phyloP scores from a whole-genome alignment of 2,888 invertebrate genomes.

The Synergus gifuensis region DNA sequence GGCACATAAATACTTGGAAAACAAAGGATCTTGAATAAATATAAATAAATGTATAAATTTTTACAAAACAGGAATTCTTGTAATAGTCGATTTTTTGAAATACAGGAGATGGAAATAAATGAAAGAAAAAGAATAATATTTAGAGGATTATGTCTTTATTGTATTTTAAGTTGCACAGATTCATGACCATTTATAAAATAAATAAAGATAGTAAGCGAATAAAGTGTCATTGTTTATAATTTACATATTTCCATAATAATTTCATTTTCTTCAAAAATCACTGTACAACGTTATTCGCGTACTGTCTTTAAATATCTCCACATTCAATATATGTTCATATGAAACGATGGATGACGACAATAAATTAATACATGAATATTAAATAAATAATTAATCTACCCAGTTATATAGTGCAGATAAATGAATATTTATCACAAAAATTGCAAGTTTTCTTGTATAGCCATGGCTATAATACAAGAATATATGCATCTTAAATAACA shows the following conservation, averaged over 20 bases:
- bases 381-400: conserved; percentile 29
- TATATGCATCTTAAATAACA: not conserved
- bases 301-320: not conserved
- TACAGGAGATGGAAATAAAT: not conserved
- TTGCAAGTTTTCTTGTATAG: too few relatives aligned
- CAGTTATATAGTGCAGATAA: not conserved
- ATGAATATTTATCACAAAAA: conserved; percentile 29
- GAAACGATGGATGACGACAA: conserved; percentile 25
- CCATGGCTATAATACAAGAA: not conserved
- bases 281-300: too few relatives aligned
- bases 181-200: conserved; percentile 10
- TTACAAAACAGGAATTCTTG: too few relatives aligned
- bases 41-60: too few relatives aligned
- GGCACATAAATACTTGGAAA: too few relatives aligned
- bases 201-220: not conserved
- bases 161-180: conserved; percentile 19
- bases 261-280: too few relatives aligned
- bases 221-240: too few relatives aligned
- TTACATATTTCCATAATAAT: too few relatives aligned
- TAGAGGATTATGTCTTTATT: conserved; percentile 41
- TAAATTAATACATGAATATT: conserved; percentile 29
- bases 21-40: too few relatives aligned
- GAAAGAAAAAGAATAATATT: not conserved
- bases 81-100: not conserved
- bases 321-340: not conserved